Evolutionary conservation across 2,113 vertebrate genomes (phyloP).

Genomic region (Bagarius yarrelli): DNA sequence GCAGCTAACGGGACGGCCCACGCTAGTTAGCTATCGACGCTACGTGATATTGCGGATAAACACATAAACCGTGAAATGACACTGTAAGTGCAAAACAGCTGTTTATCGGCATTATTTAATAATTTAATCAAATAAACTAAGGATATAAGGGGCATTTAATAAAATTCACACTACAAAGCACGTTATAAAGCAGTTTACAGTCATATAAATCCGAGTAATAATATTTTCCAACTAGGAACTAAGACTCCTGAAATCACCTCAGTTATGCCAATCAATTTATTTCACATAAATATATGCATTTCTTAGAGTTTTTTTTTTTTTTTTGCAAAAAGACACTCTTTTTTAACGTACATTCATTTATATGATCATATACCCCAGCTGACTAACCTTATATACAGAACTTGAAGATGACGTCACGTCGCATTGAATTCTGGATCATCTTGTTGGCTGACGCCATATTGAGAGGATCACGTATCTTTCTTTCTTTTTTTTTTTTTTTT

Average conservation of each 20-base stretch:
- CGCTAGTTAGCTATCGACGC: not conserved
- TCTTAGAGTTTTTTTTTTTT: no score
- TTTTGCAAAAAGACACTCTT: not conserved
- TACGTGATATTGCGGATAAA: conserved; percentile 10
- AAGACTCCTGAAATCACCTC: not conserved
- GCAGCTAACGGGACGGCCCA: conserved; percentile 24
- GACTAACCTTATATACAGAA: not conserved
- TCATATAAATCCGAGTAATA: not conserved
- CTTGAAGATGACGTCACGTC: no score
- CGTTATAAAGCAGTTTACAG: not conserved
- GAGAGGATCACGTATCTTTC: no score
- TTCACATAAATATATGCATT: not conserved
- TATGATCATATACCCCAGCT: not conserved
- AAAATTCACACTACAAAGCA: not conserved
- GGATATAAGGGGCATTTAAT: not conserved
- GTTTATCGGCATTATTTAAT: not conserved
- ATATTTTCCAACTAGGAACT: not conserved
- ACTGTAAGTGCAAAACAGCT: no score
- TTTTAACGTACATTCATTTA: not conserved
- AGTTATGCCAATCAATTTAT: no score
- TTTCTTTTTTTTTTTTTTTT: no score
- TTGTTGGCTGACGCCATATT: no score
- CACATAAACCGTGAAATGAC: not conserved
- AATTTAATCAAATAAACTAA: not conserved
- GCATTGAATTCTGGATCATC: no score